Evolutionary conservation across 1,140 invertebrate species (phyloP).

Genomic region (Archivesica marissinica): DNA sequence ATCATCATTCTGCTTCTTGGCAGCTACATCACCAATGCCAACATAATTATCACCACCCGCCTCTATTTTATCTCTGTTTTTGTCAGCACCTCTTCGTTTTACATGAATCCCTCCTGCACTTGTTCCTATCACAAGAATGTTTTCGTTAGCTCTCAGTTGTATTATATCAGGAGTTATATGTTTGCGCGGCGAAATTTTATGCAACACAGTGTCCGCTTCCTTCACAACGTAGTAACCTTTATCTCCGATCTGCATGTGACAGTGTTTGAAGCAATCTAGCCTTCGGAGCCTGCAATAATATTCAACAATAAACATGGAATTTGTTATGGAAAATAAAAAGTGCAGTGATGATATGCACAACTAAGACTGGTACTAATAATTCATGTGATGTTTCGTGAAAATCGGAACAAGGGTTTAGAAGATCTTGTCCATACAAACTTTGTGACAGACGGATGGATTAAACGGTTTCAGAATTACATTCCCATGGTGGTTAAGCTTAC

Average conservation of each 20-base stretch:
- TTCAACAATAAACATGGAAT: too few species aligned
- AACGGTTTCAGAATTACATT: too few species aligned
- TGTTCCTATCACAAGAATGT: conserved; percentile 44
- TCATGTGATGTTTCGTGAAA: too few species aligned
- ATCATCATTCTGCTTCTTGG: neutral
- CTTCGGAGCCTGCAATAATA: conserved; percentile 88
- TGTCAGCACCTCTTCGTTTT: neutral
- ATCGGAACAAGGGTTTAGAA: too few species aligned
- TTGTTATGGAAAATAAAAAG: too few species aligned
- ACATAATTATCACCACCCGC: conserved; percentile 75
- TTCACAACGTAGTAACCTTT: conserved; percentile 89
- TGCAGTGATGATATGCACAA: too few species aligned
- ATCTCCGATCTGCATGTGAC: conserved; percentile 94
- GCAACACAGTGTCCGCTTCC: conserved; percentile 84
- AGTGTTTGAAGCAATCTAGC: conserved; percentile 94
- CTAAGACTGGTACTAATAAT: too few species aligned
- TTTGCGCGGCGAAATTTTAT: conserved; percentile 66
- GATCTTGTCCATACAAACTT: too few species aligned
- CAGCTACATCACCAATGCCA: conserved; percentile 53
- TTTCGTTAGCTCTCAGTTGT: conserved; percentile 41
- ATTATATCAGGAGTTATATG: conserved; percentile 63
- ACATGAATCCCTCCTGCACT: conserved; percentile 15
- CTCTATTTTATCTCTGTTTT: conserved; percentile 75
- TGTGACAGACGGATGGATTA: too few species aligned
- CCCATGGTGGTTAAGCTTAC: too few species aligned